phyloP scores from a whole-genome alignment of 2,888 invertebrate genomes.

The Oscheius onirici region DNA sequence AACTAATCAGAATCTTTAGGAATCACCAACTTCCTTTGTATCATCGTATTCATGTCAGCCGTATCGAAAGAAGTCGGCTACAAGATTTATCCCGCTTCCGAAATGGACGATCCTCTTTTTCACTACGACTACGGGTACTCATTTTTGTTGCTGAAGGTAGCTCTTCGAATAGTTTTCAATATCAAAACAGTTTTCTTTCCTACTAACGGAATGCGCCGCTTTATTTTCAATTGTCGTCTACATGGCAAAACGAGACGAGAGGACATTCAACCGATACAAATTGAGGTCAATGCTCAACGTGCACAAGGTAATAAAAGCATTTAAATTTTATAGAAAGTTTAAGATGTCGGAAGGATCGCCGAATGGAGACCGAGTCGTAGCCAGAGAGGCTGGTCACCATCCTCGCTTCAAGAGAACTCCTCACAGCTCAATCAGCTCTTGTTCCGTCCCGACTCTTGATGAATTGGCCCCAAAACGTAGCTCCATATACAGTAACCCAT shows the following conservation, averaged over 20 bases:
- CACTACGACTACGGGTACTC: conserved; percentile 69
- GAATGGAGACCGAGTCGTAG: background rate
- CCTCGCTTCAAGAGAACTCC: conserved; percentile 5
- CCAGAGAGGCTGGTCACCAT: background rate
- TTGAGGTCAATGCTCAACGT: conserved; percentile 55
- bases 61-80: conserved; percentile 71
- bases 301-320: conserved; percentile 1
- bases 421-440: conserved; percentile 5
- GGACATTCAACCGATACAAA: conserved; percentile 68
- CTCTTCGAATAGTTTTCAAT: background rate
- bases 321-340: background rate
- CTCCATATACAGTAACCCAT: conserved; percentile 6
- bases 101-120: conserved; percentile 71
- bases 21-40: conserved; percentile 66
- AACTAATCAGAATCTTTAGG: conserved; percentile 46
- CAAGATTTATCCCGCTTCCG: conserved; percentile 67
- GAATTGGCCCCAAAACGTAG: conserved; percentile 2
- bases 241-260: conserved; percentile 71
- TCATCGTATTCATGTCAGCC: conserved; percentile 70
- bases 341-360: conserved; percentile 5
- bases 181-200: conserved; percentile 59
- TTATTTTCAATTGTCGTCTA: conserved; percentile 69
- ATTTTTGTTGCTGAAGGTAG: conserved; percentile 66
- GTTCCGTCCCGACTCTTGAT: conserved; percentile 15
- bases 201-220: conserved; percentile 68